Conservation (phyloP, 2,797 vertebrate genomes). For the Syncerus caffer region DNA sequence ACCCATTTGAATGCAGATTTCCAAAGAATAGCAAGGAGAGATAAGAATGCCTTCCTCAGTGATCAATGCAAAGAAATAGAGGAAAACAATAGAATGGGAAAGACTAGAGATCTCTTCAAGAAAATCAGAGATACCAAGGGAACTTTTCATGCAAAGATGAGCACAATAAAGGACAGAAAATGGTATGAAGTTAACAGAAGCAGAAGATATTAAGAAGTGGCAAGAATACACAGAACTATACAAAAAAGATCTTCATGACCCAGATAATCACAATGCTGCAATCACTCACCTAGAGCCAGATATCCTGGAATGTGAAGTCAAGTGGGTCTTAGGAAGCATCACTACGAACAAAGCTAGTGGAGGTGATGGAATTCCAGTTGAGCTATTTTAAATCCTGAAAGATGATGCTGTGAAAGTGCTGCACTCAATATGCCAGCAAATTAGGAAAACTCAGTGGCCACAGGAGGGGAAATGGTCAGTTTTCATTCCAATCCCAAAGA, state of each 20-base stretch:
- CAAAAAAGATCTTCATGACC: neutral
- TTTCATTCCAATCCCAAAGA: neutral
- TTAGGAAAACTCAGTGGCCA: neutral
- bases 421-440: neutral
- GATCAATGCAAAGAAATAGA: neutral
- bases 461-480: neutral
- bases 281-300: neutral
- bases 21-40: neutral
- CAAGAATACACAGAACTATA: neutral
- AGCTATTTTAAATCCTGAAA: neutral
- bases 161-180: neutral
- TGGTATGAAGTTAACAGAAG: neutral
- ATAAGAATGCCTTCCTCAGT: neutral
- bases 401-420: neutral
- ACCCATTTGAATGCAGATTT: neutral
- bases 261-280: neutral
- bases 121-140: neutral
- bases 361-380: neutral
- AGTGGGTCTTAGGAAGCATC: neutral
- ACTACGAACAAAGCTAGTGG: neutral
- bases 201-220: neutral
- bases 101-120: neutral
- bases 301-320: neutral
- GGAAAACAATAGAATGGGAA: neutral
- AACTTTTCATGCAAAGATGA: neutral